Conservation (phyloP, 1,140 invertebrate genomes). For the Sipha flava region DNA sequence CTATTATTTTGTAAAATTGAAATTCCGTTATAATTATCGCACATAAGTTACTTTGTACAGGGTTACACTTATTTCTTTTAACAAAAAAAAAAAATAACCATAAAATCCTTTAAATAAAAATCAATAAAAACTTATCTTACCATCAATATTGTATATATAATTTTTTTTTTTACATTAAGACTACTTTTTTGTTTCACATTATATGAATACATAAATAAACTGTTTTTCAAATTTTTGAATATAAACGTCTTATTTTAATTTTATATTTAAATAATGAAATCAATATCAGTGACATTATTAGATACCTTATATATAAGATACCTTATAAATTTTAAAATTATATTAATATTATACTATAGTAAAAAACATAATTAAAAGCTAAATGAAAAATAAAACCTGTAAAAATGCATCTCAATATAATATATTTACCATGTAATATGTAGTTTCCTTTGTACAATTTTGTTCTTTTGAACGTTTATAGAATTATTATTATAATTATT, state of each 20-base stretch:
- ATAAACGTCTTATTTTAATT: no score
- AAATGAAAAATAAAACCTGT: not conserved
- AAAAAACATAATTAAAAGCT: not conserved
- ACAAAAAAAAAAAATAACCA: not conserved
- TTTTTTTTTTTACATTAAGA: no score
- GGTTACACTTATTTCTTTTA: not conserved
- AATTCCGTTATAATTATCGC: not conserved
- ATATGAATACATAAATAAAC: no score
- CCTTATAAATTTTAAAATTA: no score
- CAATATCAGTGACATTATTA: no score
- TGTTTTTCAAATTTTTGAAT: no score
- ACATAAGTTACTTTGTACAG: slow-evolving; percentile 10
- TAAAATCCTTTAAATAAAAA: not conserved
- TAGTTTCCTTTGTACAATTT: not conserved
- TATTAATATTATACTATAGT: no score
- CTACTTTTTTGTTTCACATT: no score
- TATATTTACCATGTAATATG: not conserved
- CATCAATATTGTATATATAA: not conserved
- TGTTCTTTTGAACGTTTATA: not conserved
- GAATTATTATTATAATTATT: not conserved
- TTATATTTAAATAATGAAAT: no score
- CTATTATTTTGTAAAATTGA: not conserved
- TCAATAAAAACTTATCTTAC: not conserved
- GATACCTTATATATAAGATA: no score
- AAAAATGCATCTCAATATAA: not conserved